A percentile compares a stretch with the other conserved stretches of the same genome.
phyloP scores from a whole-genome alignment of 2,888 invertebrate species.

The Germaria angustata region DNA sequence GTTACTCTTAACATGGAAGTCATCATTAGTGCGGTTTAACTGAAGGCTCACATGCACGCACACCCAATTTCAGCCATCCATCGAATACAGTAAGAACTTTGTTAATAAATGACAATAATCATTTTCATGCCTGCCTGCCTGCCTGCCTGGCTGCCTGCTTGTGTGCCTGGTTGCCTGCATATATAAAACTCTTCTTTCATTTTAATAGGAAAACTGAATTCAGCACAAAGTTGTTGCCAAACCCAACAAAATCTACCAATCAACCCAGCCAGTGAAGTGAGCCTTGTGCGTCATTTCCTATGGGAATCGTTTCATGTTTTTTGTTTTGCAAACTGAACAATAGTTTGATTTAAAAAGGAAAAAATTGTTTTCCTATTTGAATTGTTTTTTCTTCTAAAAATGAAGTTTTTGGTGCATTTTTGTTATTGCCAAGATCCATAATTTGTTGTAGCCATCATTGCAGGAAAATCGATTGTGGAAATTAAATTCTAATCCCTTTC shows the following conservation, averaged over 20 bases:
- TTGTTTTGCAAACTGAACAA: slow-evolving; percentile 23
- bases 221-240: slow-evolving; percentile 25
- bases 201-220: background rate
- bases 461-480: slow-evolving; percentile 52
- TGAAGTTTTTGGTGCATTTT: background rate
- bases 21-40: slow-evolving; percentile 64
- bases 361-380: slow-evolving; percentile 2
- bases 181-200: background rate
- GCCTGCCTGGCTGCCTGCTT: background rate
- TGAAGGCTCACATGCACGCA: slow-evolving; percentile 50
- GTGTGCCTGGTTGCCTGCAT: background rate
- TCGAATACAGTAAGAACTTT: slow-evolving; percentile 12
- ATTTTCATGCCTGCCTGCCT: slow-evolving; percentile 27
- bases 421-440: slow-evolving; percentile 38
- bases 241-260: slow-evolving; percentile 22
- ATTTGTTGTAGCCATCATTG: slow-evolving; percentile 54
- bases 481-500: slow-evolving; percentile 59
- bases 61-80: slow-evolving; percentile 33
- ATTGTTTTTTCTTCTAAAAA: background rate
- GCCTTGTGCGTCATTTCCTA: slow-evolving; percentile 66
- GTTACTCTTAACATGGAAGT: slow-evolving; percentile 50
- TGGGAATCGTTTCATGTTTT: slow-evolving; percentile 54
- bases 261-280: slow-evolving; percentile 10
- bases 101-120: slow-evolving; percentile 37
- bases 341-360: slow-evolving; percentile 19